phyloP scores from a whole-genome alignment of 2,888 invertebrate genomes.

The Caenorhabditis plicata region DNA sequence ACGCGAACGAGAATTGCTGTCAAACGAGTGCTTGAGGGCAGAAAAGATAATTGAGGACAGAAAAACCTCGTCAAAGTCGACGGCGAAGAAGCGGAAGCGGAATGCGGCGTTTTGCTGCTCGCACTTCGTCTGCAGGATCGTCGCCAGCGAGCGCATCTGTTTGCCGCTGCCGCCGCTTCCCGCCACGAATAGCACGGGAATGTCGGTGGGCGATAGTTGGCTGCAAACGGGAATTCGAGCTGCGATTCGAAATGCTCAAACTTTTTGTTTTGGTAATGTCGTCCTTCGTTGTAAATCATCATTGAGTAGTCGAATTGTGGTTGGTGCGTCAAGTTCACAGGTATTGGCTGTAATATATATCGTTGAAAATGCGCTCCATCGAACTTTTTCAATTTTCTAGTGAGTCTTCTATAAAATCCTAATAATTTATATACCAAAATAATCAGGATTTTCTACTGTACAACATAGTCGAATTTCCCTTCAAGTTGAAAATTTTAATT shows the following conservation, averaged over 20 bases:
- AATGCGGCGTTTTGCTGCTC: conserved; percentile 74
- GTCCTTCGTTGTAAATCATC: conserved; percentile 23
- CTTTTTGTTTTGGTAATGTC: background rate
- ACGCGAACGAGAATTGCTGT: conserved; percentile 80
- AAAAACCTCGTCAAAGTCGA: conserved; percentile 82
- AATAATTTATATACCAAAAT: no score
- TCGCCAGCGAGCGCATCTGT: conserved; percentile 83
- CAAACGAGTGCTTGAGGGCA: background rate
- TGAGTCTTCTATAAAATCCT: no score
- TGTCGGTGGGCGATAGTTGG: conserved; percentile 68
- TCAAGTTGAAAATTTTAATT: no score
- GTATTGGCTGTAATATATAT: no score
- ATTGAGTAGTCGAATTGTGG: no score
- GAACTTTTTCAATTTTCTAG: no score
- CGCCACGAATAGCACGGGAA: conserved; percentile 90
- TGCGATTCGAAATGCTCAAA: conserved; percentile 5
- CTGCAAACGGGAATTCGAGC: no score
- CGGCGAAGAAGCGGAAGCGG: conserved; percentile 88
- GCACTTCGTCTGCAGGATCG: conserved; percentile 84
- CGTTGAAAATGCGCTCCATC: no score
- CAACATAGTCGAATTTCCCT: no score
- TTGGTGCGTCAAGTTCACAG: no score
- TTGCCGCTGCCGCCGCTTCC: conserved; percentile 92
- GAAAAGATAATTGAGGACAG: background rate
- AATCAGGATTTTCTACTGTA: no score